A percentile compares a stretch with the other conserved stretches of the same genome.
Conservation (phyloP, 2,888 invertebrate genomes). For the Nudaria mundana region DNA sequence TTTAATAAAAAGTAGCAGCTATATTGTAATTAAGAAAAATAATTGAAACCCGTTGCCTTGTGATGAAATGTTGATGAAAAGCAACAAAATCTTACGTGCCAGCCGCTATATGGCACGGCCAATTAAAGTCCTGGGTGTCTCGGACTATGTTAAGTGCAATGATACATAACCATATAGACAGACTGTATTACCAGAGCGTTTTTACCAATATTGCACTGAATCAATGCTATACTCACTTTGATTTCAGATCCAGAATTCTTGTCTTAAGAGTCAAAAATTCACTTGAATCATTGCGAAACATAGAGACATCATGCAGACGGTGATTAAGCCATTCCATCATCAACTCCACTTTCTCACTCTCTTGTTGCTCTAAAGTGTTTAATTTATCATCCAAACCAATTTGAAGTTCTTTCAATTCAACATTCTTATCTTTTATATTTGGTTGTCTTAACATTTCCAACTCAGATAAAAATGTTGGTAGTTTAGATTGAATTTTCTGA, state of each 20-base stretch:
- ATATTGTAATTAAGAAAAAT: no score
- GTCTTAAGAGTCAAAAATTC: conserved; percentile 62
- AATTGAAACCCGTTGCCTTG: no score
- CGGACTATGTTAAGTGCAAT: no score
- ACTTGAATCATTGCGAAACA: conserved; percentile 54
- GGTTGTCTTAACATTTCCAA: conserved; percentile 49
- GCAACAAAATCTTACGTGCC: no score
- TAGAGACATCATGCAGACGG: conserved; percentile 51
- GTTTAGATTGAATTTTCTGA: conserved; percentile 56
- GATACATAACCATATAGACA: no score
- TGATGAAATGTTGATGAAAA: no score
- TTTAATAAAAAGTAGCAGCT: no score
- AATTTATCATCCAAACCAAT: conserved; percentile 60
- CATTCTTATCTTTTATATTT: conserved; percentile 30
- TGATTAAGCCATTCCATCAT: conserved; percentile 75
- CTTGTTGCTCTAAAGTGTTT: conserved; percentile 57
- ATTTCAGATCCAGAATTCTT: conserved; percentile 66
- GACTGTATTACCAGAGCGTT: no score
- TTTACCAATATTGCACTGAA: no score
- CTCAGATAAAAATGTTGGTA: conserved; percentile 54
- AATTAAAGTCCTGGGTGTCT: no score
- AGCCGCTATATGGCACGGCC: no score
- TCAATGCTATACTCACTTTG: conserved; percentile 55
- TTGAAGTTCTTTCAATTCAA: conserved; percentile 53
- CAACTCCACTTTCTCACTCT: conserved; percentile 64